Evolutionary conservation across 2,113 vertebrate genomes (phyloP), one percentile per base, ranked within the genome.

Genomic region (Strigops habroptila): DNA sequence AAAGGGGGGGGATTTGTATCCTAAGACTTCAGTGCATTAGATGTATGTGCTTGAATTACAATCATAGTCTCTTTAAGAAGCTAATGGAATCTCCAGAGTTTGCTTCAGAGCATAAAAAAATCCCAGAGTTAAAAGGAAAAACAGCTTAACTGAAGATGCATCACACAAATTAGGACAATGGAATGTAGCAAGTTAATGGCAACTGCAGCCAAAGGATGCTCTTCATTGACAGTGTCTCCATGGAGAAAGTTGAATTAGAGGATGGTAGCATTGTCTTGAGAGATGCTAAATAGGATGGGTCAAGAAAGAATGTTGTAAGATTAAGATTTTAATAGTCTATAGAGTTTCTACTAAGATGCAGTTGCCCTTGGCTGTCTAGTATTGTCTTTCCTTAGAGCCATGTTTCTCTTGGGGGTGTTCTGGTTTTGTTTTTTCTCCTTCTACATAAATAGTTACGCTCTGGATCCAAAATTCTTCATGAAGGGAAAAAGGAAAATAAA

Each of bases 161-260:
- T 53, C 1, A 0, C 37, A 9, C 0, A 6, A 17, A 22, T 48
- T 53, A 5, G 0, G 41, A 65, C 70, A 71, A 74, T 30, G 28
- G 13, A 70, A 31, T 44, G 46, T 71, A 53, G 31, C 21, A 49
- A 59, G 60, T 17, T 80, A 65, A 65, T 30, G n/a, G 62, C n/a
- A 87, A 43, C 55, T 60, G 46, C 35, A 62, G 39, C 35, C 21
- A 25, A 24, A 57, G 14, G 6, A 8, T 1, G 28, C 35, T 70
- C 18, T 49, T 51, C 8, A 17, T 55, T 70, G 55, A 37, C 23
- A 19, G 15, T 30, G 31, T 76, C 44, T 88, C 69, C 15, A 3
- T 55, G 33, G 25, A 49, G 25, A 62, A n/a, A 18, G 46, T 9
- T 75, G n/a, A 43, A 43, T 15, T 79, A 22, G n/a, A 30, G 46